Base-by-base conservation (phyloP, 1,140 invertebrate genomes). In the Nasonia vitripennis region DNA sequence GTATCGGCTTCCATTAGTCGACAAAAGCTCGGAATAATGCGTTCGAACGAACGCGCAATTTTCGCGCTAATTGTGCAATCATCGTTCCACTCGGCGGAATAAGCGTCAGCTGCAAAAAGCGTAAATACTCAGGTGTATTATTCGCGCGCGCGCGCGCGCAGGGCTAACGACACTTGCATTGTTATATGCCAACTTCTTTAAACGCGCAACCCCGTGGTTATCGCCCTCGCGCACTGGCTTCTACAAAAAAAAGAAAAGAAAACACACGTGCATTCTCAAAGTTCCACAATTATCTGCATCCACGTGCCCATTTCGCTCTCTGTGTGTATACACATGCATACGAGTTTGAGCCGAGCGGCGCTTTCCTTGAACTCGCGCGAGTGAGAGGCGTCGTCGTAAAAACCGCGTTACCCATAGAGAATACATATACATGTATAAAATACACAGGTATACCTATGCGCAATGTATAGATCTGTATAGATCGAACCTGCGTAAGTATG, bases 281-380 rank as follows among this genome's bases (percentile, higher is more conserved):
- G 55, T 62, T 20, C 55, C 55, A 62, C 55, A n/a, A 62, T 62
- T 62, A 62, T n/a, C 55, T 17, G 55, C 55, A 62, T 62, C 55
- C 55, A 62, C 55, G 55, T 62, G 55, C 55, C 55, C 17, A 2
- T 5, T 5, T n/a, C 55, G 20, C 55, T 20, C 20, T 6, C 9
- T 9, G 5, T 31, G 27, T 71, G 10, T 71, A 34, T 7, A 34
- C 17, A 31, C n/a, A 23, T 70, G 27, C 27, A 31, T 12, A 70
- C 37, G 74, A 37, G 34, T 37, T 37, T 37, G 34, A 37, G 67
- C 75, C n/a, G 82, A 51, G 37, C 51, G 51, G 48, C 68, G 67
- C 77, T 84, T 84, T 84, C 83, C 83, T 84, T 84, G 83, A 84
- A 84, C 83, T 84, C 74, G 34, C 62, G 45, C 62, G 82, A 84